These are phyloP conservation scores for Erebia aethiops DNA, from an alignment of 2,888 invertebrate genomes.

Conservation along the genomic window DNA sequence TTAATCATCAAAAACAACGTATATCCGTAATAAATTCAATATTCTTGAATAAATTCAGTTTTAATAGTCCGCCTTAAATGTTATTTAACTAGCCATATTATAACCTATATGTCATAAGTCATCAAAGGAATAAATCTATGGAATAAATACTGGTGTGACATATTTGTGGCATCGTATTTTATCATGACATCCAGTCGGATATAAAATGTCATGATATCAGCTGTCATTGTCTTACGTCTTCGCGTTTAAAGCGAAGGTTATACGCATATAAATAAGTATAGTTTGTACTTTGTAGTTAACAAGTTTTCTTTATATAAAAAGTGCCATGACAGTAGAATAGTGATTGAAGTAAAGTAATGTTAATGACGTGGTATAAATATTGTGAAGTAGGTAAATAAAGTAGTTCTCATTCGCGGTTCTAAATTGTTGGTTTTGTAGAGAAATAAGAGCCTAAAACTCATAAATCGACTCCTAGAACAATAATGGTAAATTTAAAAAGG, in stretches of 20 bases:
- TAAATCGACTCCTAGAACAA: not conserved
- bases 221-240: not conserved
- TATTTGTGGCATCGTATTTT: not conserved
- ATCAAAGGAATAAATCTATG: no score
- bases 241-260: not conserved
- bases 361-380: not conserved
- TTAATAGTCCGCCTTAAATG: constrained; percentile 2
- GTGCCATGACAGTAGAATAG: constrained; percentile 1
- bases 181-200: not conserved
- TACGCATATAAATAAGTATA: not conserved
- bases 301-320: constrained; percentile 3
- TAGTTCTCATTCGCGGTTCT: not conserved
- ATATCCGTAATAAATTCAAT: constrained; percentile 11
- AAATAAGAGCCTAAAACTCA: not conserved
- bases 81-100: not conserved
- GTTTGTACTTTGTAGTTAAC: not conserved
- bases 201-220: not conserved
- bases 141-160: no score
- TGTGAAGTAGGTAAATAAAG: not conserved
- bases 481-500: not conserved
- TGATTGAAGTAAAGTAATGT: no score
- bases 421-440: not conserved
- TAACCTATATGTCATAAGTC: no score
- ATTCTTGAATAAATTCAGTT: not conserved
- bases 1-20: not conserved